Base-by-base conservation (phyloP, 2,797 vertebrate genomes). In the Pangasius larnaudii region DNA sequence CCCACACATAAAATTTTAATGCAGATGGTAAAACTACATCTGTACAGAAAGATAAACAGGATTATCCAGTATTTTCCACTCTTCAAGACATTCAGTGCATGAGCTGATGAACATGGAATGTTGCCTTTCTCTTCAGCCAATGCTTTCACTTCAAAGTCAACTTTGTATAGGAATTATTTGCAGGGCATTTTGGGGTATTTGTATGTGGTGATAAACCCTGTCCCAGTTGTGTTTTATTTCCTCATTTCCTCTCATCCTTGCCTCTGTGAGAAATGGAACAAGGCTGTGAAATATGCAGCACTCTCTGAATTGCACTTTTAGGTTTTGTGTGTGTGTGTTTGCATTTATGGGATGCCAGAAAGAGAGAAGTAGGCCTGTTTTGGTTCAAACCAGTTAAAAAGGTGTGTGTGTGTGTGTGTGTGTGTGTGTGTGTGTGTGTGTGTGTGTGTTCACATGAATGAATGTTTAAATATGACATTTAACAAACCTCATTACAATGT, bases 211-310 rank as follows among this genome's bases (percentile, higher is more conserved):
- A 77, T 80, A 86, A 86, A 69, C 22, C 24, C 16, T 71, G 65
- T 81, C 49, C 42, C 77, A 69, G 65, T 58, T 53, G 33, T 87
- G 86, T 87, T 67, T 24, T 58, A 82, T 82, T 87, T 82, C 53
- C 86, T 49, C 42, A 36, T 82, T 87, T 74, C 39, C 67, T 82
- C 78, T 82, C 51, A 82, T 82, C 77, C 63, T n/a, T 80, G 85
- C 49, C 33, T 22, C 67, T 82, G 24, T 5, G 46, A 87, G 77
- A 86, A 51, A 53, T 87, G 16, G 33, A 69, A 80, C 86, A 81
- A 69, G 86, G 5, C 49, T 87, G 77, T 80, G 77, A 69, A 87
- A 69, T 81, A 58, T 87, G 30, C 33, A 80, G 49, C 46, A 53
- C 22, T 80, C 63, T 80, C 51, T 69, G 58, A 86, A 71, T 69